These are phyloP conservation scores for Esox lucius DNA, from an alignment of 2,797 vertebrate species.

Conservation along the genomic window DNA sequence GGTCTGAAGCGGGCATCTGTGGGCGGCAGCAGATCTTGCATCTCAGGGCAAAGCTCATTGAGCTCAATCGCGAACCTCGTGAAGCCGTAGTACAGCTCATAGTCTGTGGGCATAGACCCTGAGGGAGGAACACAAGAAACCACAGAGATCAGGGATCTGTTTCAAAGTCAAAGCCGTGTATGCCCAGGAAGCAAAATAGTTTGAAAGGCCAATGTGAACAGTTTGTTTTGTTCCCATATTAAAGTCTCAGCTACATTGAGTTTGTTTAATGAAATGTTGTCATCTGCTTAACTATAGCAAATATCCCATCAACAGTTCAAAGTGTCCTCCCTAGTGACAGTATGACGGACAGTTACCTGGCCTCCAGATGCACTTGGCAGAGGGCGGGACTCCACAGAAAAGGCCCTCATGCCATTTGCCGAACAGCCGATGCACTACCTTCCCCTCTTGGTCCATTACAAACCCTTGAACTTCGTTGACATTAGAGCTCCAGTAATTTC, in stretches of 20 bases:
- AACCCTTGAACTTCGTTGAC: constrained; percentile 96
- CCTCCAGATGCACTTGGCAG: constrained; percentile 97
- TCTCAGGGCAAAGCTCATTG: constrained; percentile 93
- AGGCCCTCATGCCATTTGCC: constrained; percentile 98
- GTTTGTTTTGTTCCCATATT: not conserved
- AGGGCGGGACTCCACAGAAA: constrained; percentile 92
- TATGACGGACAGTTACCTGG: constrained; percentile 78
- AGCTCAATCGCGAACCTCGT: constrained; percentile 97
- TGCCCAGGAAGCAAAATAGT: too few relatives aligned
- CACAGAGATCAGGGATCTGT: not conserved
- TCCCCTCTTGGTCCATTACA: constrained; percentile 96
- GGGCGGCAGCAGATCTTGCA: constrained; percentile 90
- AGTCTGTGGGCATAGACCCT: constrained; percentile 98
- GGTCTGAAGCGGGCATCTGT: constrained; percentile 95
- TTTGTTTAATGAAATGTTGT: not conserved
- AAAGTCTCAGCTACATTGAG: not conserved
- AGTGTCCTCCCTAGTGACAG: not conserved
- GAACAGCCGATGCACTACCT: constrained; percentile 93
- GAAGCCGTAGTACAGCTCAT: constrained; percentile 97
- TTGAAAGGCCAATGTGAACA: not conserved
- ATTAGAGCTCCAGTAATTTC: constrained; percentile 98
- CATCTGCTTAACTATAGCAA: not conserved
- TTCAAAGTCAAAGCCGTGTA: not conserved
- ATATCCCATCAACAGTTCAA: not conserved
- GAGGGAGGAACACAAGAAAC: constrained; percentile 7